phyloP scores from a whole-genome alignment of 2,797 vertebrate species.

The Hydrocynus forskahlii region DNA sequence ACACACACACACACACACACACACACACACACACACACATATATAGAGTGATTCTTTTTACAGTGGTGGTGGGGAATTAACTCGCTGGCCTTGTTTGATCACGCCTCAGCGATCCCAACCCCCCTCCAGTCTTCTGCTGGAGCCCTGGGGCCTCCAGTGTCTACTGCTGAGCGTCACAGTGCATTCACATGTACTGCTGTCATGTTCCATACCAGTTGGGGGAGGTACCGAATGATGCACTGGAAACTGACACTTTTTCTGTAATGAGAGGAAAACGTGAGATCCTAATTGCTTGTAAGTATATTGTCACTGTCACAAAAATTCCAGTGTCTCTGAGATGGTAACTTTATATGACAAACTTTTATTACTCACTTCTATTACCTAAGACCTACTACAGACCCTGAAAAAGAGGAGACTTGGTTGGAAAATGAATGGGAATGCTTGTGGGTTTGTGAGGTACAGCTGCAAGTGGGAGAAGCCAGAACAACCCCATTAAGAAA shows the following conservation, averaged over 20 bases:
- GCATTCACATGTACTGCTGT: slow-evolving; percentile 39
- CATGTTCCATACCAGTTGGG: slow-evolving; percentile 34
- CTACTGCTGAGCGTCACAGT: slow-evolving; percentile 32
- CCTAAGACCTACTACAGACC: too few relatives aligned
- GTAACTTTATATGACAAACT: not conserved
- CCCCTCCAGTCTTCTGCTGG: slow-evolving; percentile 11
- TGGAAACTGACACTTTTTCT: slow-evolving; percentile 32
- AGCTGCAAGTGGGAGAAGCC: too few relatives aligned
- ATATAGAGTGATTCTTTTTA: slow-evolving; percentile 22
- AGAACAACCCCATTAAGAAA: too few relatives aligned
- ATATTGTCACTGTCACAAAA: not conserved
- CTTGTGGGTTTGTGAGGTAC: too few relatives aligned
- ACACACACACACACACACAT: slow-evolving; percentile 28
- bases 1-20: slow-evolving; percentile 27
- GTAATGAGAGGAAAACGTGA: slow-evolving; percentile 23
- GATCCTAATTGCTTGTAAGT: slow-evolving; percentile 9
- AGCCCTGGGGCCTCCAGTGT: slow-evolving; percentile 41
- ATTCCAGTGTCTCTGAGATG: not conserved
- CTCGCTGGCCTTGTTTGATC: slow-evolving; percentile 52
- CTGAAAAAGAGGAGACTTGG: too few relatives aligned
- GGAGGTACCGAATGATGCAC: slow-evolving; percentile 2
- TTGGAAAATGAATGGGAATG: too few relatives aligned
- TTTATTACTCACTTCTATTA: not conserved
- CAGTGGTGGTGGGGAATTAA: slow-evolving; percentile 50
- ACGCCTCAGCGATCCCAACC: slow-evolving; percentile 46